These are phyloP conservation scores for Cyrtodaria siliqua DNA, from an alignment of 2,888 invertebrate genomes.

Conservation along the genomic window DNA sequence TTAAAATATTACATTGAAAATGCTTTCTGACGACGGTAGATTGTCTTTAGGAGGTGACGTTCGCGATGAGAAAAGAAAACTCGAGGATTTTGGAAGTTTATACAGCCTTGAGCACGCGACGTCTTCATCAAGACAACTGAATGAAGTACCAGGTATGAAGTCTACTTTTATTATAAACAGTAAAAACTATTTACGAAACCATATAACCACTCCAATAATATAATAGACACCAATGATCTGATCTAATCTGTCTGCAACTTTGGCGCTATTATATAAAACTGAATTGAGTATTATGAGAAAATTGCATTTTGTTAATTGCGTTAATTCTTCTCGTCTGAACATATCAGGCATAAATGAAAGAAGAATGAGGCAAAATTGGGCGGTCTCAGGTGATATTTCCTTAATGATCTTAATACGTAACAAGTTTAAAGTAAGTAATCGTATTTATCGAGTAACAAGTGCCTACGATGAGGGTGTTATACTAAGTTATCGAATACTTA, in stretches of 20 bases:
- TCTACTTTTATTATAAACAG: background rate
- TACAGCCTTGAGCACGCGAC: constrained; percentile 89
- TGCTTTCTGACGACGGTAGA: constrained; percentile 83
- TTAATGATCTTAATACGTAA: constrained; percentile 58
- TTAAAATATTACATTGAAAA: constrained; percentile 17
- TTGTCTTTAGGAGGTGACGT: constrained; percentile 83
- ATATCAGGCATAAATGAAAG: too few relatives aligned
- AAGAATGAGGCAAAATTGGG: too few relatives aligned
- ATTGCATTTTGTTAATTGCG: too few relatives aligned
- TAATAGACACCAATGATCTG: constrained; percentile 55
- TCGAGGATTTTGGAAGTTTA: constrained; percentile 95
- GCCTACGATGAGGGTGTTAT: constrained; percentile 46
- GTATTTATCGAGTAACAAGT: constrained; percentile 66
- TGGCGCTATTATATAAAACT: background rate
- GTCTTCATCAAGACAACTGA: constrained; percentile 59
- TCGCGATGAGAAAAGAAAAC: constrained; percentile 86
- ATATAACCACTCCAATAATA: constrained; percentile 39
- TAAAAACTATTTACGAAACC: constrained; percentile 6
- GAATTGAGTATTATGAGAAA: background rate
- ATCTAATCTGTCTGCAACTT: too few relatives aligned
- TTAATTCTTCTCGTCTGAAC: too few relatives aligned
- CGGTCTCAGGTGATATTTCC: constrained; percentile 35
- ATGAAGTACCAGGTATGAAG: constrained; percentile 75
- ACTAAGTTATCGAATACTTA: constrained; percentile 57
- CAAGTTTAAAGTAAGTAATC: constrained; percentile 66